Evolutionary conservation across 2,113 vertebrate species (phyloP), one percentile per base, ranked within the genome.

Genomic region (Pluvianellus socialis): DNA sequence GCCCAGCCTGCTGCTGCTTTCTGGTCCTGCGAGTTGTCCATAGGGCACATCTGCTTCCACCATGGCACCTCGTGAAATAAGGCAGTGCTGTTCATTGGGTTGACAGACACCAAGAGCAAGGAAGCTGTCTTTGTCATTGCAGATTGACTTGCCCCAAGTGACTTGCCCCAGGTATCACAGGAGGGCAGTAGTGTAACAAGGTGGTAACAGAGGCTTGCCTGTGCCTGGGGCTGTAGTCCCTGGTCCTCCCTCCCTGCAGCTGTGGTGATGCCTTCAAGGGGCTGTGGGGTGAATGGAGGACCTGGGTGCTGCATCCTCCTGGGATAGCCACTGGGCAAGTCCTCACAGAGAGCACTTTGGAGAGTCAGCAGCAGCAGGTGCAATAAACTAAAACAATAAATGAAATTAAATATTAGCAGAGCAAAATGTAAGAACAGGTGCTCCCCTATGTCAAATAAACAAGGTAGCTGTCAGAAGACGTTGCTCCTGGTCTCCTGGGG

Each of bases 21-120:
- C 28, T 35, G 38, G 40, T 66, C 74, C 49, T 12, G 45, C 0
- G 0, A 73, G 17, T 16, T 9, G 4, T 61, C 61, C 0, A 0
- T 28, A 81, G 62, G 68, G 23, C 70, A 52, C 0, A 4, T 49
- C 33, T 0, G 0, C 56, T 81, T 56, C 63, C 23, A 44, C 21
- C 1, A 3, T 3, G 6, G 40, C 40, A 14, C 55, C 55, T 61
- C 2, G 2, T 44, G 71, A 88, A 79, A 72, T n/a, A 32, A 53
- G 72, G 20, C 2, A 0, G 21, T 33, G 22, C 67, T 66, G 33
- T 23, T 53, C 20, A 30, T 23, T 0, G 0, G 30, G 7, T 77
- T 86, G 80, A 18, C 27, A 66, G 75, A 49, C 35, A 77, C 45
- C 19, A 23, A 62, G n/a, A 27, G 4, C 0, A 0, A 72, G 49